phyloP scores from a whole-genome alignment of 1,140 invertebrate genomes.

The Hermetia illucens region DNA sequence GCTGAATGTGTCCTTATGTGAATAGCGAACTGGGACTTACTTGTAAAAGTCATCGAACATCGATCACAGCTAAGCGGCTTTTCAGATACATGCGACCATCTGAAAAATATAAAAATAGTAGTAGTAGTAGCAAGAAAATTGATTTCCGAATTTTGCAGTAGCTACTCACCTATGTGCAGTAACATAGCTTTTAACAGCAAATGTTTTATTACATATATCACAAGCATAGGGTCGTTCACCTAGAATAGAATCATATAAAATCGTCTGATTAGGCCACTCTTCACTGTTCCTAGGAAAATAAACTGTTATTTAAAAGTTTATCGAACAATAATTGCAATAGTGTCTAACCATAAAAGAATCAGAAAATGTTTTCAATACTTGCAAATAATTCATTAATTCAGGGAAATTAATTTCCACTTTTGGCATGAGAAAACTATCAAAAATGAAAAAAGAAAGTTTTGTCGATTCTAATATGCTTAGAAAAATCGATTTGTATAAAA shows the following conservation, averaged over 20 bases:
- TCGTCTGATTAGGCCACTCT: too few relatives aligned
- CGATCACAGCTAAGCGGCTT: conserved; percentile 54
- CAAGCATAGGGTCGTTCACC: conserved; percentile 54
- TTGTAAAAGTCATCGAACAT: conserved; percentile 56
- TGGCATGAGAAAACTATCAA: too few relatives aligned
- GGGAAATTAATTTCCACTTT: too few relatives aligned
- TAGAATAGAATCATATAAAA: conserved; percentile 10
- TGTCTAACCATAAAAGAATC: conserved; percentile 5
- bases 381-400: too few relatives aligned
- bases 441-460: too few relatives aligned
- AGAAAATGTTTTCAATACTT: too few relatives aligned
- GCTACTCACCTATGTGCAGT: conserved; percentile 44
- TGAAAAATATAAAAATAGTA: conserved; percentile 10
- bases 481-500: background rate
- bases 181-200: conserved; percentile 63
- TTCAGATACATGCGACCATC: conserved; percentile 61
- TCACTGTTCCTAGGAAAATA: too few relatives aligned
- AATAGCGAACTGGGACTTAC: conserved; percentile 51
- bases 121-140: background rate
- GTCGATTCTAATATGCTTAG: conserved; percentile 6
- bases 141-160: background rate
- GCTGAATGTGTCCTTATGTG: conserved; percentile 60
- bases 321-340: background rate
- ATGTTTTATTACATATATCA: conserved; percentile 60
- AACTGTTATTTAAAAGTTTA: background rate